phyloP scores from a whole-genome alignment of 2,113 vertebrate species.

The Rhinogobius similis region DNA sequence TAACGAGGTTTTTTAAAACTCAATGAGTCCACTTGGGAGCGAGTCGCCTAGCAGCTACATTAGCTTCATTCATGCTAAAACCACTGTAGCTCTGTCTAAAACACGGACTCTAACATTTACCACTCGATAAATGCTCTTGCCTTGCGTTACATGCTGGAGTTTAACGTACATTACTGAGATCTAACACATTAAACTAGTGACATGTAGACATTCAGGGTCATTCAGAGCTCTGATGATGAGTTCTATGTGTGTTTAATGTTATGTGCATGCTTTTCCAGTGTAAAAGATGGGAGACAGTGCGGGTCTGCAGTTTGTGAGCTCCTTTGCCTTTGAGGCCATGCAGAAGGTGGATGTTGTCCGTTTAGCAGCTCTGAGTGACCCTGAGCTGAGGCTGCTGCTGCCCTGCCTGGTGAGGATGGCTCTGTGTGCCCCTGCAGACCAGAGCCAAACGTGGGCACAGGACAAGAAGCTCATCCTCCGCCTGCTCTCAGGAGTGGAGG shows the following conservation, averaged over 20 bases:
- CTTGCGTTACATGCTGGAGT: not conserved
- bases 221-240: not conserved
- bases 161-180: not conserved
- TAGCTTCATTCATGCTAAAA: not conserved
- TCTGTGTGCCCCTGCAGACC: slow-evolving; percentile 94
- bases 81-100: not conserved
- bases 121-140: not conserved
- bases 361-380: slow-evolving; percentile 90
- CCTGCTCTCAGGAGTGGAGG: slow-evolving; percentile 95
- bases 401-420: slow-evolving; percentile 98
- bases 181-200: not conserved
- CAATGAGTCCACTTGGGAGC: not conserved
- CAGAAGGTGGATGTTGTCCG: slow-evolving; percentile 95
- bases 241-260: not conserved
- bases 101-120: not conserved
- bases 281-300: slow-evolving; percentile 83
- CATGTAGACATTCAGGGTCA: not conserved
- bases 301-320: slow-evolving; percentile 90
- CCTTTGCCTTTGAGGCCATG: slow-evolving; percentile 97
- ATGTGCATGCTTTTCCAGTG: not conserved
- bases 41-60: not conserved
- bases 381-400: slow-evolving; percentile 90
- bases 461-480: slow-evolving; percentile 98
- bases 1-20: not conserved
- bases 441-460: slow-evolving; percentile 96